These are phyloP conservation scores for Aythya baeri DNA, from an alignment of 2,113 vertebrate genomes.

Conservation along the genomic window DNA sequence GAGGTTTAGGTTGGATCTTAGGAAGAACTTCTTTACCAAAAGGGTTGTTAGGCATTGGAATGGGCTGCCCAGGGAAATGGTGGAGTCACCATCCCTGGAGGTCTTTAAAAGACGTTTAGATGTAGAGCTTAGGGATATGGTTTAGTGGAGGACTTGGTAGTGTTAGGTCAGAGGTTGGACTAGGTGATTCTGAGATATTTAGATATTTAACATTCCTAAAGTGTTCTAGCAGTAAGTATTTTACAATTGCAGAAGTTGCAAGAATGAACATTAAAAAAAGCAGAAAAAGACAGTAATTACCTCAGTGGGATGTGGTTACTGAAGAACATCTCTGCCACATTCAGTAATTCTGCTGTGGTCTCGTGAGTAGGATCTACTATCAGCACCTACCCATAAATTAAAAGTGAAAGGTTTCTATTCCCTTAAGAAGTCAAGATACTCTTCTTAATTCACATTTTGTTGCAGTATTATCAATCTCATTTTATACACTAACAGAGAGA, in stretches of 20 bases:
- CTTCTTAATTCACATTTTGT: not conserved
- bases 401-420: not conserved
- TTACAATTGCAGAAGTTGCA: not conserved
- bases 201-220: not conserved
- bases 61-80: too few relatives aligned
- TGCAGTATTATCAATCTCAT: not conserved
- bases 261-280: not conserved
- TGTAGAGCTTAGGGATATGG: too few relatives aligned
- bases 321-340: constrained; percentile 96
- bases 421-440: not conserved
- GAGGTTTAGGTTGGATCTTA: too few relatives aligned
- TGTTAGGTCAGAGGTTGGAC: too few relatives aligned
- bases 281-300: constrained; percentile 52
- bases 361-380: constrained; percentile 91
- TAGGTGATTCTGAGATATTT: too few relatives aligned
- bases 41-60: too few relatives aligned
- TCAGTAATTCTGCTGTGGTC: constrained; percentile 86
- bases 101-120: too few relatives aligned
- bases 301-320: constrained; percentile 96
- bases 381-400: constrained; percentile 82
- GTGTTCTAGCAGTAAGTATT: not conserved
- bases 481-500: not conserved
- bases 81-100: too few relatives aligned
- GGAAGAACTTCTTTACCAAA: too few relatives aligned
- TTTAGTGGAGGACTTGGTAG: too few relatives aligned